Conservation (phyloP, 2,797 vertebrate species). For the Aldrovandia affinis region DNA sequence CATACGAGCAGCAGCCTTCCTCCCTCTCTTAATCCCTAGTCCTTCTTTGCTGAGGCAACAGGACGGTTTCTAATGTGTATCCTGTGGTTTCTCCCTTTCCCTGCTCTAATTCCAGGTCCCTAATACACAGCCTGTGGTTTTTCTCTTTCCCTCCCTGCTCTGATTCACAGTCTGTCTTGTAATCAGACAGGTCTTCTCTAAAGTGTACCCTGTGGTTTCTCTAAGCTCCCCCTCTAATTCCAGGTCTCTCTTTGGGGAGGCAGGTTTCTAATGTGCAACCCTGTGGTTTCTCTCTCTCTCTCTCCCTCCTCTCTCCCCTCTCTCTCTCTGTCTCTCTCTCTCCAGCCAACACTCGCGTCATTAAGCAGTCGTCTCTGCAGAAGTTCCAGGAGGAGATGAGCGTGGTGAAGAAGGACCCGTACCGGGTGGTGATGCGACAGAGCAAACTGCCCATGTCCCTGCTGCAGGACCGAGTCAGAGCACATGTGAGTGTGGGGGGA, state of each 20-base stretch:
- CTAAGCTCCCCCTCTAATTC: too few species aligned
- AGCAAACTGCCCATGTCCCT: conserved; percentile 97
- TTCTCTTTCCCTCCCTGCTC: background rate
- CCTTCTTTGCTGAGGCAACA: too few species aligned
- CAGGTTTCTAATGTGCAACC: background rate
- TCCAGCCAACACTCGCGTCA: conserved; percentile 93
- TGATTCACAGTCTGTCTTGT: too few species aligned
- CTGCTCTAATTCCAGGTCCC: too few species aligned
- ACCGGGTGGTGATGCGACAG: conserved; percentile 92
- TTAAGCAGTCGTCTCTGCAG: conserved; percentile 95
- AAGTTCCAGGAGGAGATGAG: conserved; percentile 97
- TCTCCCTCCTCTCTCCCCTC: too few species aligned
- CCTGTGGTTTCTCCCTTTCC: background rate
- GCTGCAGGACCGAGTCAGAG: conserved; percentile 85
- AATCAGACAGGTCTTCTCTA: background rate
- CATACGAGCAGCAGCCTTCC: too few species aligned
- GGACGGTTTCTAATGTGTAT: too few species aligned
- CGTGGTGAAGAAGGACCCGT: conserved; percentile 88
- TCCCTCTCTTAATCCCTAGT: too few species aligned
- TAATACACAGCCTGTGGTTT: background rate
- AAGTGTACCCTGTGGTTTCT: background rate
- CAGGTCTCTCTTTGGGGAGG: background rate
- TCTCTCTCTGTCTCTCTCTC: conserved; percentile 39
- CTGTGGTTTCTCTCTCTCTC: conserved; percentile 27
- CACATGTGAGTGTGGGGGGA: conserved; percentile 83